Conservation (phyloP, 2,113 vertebrate species). For the Tangachromis dhanisi region DNA sequence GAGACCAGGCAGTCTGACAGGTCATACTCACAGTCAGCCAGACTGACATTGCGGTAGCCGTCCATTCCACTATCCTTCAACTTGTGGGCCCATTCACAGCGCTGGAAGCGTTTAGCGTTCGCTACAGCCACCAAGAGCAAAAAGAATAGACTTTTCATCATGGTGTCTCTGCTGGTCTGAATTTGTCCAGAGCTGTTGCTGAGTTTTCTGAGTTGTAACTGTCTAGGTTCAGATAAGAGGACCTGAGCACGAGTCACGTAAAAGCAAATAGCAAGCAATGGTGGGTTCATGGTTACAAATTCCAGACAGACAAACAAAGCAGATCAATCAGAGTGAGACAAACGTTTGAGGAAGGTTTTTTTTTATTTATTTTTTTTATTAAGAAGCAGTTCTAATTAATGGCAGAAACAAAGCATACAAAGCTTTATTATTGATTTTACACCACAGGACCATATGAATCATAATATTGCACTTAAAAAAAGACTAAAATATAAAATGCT, state of each 20-base stretch:
- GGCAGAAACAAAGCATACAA: background rate
- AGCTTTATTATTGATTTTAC: background rate
- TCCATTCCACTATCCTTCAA: conserved; percentile 26
- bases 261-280: background rate
- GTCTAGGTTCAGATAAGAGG: background rate
- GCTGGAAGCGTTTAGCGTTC: background rate
- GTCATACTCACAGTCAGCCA: conserved; percentile 46
- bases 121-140: conserved; percentile 6
- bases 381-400: background rate
- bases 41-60: background rate
- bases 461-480: background rate
- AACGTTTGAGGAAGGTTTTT: background rate
- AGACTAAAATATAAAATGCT: background rate
- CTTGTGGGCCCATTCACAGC: conserved; percentile 27
- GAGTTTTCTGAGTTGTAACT: background rate
- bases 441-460: background rate
- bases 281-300: background rate
- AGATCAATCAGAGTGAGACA: background rate
- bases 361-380: accelerated
- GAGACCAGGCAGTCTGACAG: background rate
- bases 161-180: background rate
- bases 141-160: conserved; percentile 19
- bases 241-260: background rate
- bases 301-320: background rate
- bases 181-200: background rate